These are phyloP conservation scores for Axinella damicornis DNA, from an alignment of 37 sponge, comb jelly and placozoan genomes.

Conservation along the genomic window DNA sequence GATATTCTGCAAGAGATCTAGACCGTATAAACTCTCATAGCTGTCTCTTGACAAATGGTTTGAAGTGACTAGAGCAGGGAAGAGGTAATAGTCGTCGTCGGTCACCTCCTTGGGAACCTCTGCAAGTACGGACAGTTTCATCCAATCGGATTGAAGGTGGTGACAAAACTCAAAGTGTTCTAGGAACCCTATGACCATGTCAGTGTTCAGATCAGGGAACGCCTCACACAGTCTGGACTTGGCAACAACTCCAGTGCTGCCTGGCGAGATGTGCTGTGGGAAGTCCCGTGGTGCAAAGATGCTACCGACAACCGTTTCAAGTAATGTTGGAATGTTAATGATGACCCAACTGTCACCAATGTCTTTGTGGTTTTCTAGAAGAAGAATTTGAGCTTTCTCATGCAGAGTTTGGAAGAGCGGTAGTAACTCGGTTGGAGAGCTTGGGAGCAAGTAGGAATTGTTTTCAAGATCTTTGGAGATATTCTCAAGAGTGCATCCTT, in stretches of 20 bases:
- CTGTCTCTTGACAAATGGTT: background rate
- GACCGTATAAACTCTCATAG: background rate
- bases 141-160: background rate
- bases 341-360: conserved; percentile 14
- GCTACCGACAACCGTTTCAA: conserved; percentile 2
- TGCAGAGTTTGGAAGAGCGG: background rate
- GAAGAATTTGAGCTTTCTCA: background rate
- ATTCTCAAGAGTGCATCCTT: background rate
- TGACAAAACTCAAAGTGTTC: conserved; percentile 31
- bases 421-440: background rate
- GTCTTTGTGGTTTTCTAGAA: background rate
- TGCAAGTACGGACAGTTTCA: background rate
- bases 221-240: background rate
- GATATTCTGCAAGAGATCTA: background rate
- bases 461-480: background rate
- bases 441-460: background rate
- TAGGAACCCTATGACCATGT: conserved; percentile 9
- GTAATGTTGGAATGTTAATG: conserved; percentile 4
- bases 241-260: conserved; percentile 10
- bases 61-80: conserved; percentile 10
- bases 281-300: conserved; percentile 30
- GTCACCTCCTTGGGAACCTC: background rate
- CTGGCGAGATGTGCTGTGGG: background rate
- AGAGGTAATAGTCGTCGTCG: background rate
- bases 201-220: conserved; percentile 10